A percentile compares a stretch with the other conserved stretches of the same genome.
Evolutionary conservation across 2,797 vertebrate species (phyloP).

Genomic region (Sebastes paucispinis): DNA sequence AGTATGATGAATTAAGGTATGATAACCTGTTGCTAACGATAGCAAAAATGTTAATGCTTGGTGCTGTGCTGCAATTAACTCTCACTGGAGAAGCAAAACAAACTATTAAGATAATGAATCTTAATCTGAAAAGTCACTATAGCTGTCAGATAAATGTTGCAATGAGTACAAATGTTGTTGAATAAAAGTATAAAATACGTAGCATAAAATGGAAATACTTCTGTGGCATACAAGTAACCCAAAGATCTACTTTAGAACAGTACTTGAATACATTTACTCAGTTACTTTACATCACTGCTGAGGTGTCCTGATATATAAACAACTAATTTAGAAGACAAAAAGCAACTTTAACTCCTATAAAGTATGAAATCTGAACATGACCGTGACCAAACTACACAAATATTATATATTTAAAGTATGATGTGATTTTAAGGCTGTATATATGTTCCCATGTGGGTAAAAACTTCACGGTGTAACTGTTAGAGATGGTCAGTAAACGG

Average conservation of each 20-base stretch:
- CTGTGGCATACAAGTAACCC: not conserved
- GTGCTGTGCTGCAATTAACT: not conserved
- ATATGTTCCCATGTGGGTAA: not conserved
- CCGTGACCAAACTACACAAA: not conserved
- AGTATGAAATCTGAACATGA: not conserved
- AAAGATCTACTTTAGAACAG: not conserved
- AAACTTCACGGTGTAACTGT: not conserved
- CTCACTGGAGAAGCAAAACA: not conserved
- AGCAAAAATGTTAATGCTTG: not conserved
- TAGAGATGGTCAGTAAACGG: slow-evolving; percentile 21
- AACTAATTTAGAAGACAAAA: not conserved
- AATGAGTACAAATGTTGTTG: not conserved
- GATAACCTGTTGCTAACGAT: not conserved
- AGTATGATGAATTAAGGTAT: too few relatives aligned
- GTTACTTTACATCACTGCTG: not conserved
- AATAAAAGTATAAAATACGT: not conserved
- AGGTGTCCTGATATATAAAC: not conserved
- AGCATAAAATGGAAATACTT: not conserved
- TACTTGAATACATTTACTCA: not conserved
- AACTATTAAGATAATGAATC: not conserved
- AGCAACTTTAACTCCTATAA: not conserved
- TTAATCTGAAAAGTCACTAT: not conserved
- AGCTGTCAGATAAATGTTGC: not conserved
- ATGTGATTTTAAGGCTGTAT: not conserved
- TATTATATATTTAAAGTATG: not conserved